Percentiles rank a stretch among this genome's conserved stretches.
Conservation (phyloP, 1,140 invertebrate species). For the Sinella curviseta region DNA sequence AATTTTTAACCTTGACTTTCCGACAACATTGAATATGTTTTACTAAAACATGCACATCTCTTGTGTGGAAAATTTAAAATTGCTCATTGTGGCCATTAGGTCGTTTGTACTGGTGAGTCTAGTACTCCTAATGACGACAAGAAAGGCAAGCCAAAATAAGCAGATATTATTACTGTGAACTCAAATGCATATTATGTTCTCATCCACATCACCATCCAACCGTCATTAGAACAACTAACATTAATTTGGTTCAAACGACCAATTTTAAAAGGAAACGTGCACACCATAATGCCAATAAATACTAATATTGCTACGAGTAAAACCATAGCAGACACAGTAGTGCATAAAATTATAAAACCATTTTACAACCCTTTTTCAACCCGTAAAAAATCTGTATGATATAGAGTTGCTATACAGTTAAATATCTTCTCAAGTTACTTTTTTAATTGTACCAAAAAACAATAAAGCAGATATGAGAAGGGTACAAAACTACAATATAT, state of each 20-base stretch:
- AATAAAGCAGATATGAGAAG: no score
- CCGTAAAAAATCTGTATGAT: neutral
- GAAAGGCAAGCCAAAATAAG: neutral
- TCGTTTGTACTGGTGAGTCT: neutral
- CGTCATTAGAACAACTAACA: neutral
- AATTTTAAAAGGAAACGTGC: neutral
- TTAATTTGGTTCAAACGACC: neutral
- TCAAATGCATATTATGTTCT: neutral
- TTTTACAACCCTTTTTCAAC: slow-evolving; percentile 8
- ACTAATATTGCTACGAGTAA: neutral
- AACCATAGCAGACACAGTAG: neutral
- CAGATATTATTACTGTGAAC: neutral
- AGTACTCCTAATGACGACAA: neutral
- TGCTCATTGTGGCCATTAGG: neutral
- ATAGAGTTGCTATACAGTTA: neutral
- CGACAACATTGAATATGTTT: neutral
- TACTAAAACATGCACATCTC: neutral
- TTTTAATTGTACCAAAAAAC: neutral
- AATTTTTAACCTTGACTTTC: neutral
- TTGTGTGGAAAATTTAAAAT: neutral
- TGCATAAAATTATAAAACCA: slow-evolving; percentile 13
- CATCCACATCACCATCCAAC: neutral
- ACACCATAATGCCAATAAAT: neutral
- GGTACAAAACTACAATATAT: no score
- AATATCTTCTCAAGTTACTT: neutral